phyloP scores from a whole-genome alignment of 2,113 vertebrate species.

The Conger conger region DNA sequence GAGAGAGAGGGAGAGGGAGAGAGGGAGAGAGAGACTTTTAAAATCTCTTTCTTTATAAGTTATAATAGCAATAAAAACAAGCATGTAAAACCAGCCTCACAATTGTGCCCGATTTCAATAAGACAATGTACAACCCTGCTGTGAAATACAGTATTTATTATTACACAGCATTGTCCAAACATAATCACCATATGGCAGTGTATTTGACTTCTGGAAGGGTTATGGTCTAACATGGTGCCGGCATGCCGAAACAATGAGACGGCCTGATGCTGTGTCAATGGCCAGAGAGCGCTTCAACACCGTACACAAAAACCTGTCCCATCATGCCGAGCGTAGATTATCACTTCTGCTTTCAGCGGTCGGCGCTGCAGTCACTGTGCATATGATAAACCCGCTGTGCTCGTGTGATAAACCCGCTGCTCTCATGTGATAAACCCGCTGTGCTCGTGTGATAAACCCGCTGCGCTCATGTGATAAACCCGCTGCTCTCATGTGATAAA shows the following conservation, averaged over 20 bases:
- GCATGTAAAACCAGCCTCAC: too few species aligned
- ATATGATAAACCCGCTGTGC: not conserved
- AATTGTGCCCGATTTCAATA: not conserved
- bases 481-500: too few species aligned
- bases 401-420: too few species aligned
- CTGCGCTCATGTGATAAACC: not conserved
- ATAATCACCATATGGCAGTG: too few species aligned
- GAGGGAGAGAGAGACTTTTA: too few species aligned
- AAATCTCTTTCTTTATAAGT: too few species aligned
- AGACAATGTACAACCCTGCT: too few species aligned
- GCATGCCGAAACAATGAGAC: conserved; percentile 1
- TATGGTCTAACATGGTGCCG: conserved; percentile 5
- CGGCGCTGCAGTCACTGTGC: not conserved
- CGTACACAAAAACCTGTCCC: not conserved
- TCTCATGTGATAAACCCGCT: not conserved
- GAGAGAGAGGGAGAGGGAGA: too few species aligned
- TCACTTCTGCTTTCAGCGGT: not conserved
- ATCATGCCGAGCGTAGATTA: not conserved
- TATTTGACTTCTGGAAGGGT: not conserved
- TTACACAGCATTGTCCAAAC: too few species aligned
- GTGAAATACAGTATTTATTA: too few species aligned
- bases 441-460: too few species aligned
- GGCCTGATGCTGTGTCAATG: not conserved
- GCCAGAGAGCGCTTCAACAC: not conserved
- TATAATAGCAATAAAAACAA: too few species aligned